Percentiles rank a stretch among this genome's conserved stretches.
These are phyloP conservation scores for Griposia aprilina DNA, from an alignment of 2,888 invertebrate species.

Conservation along the genomic window DNA sequence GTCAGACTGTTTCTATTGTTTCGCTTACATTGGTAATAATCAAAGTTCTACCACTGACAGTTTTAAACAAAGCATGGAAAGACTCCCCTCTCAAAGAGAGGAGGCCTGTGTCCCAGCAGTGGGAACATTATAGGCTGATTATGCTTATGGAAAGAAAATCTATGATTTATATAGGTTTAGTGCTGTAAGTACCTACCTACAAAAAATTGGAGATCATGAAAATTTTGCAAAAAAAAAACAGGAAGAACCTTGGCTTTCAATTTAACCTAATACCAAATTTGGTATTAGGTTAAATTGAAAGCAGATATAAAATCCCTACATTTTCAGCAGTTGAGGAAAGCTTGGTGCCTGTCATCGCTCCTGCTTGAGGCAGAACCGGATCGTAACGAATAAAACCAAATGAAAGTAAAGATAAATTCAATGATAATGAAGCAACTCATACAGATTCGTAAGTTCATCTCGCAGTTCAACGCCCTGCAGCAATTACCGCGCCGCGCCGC, in stretches of 20 bases:
- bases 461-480: slow-evolving; percentile 73
- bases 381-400: slow-evolving; percentile 12
- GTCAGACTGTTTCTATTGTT: too few relatives aligned
- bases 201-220: background rate
- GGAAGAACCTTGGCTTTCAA: background rate
- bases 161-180: background rate
- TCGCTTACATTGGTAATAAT: background rate
- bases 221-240: background rate
- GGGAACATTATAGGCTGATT: too few relatives aligned
- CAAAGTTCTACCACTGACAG: background rate
- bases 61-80: background rate
- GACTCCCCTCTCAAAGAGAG: too few relatives aligned
- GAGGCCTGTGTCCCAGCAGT: too few relatives aligned
- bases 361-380: background rate
- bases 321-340: background rate
- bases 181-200: background rate
- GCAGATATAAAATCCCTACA: background rate
- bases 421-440: slow-evolving; percentile 44
- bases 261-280: too few relatives aligned
- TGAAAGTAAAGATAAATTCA: slow-evolving; percentile 44
- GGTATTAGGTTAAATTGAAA: background rate
- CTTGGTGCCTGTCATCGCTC: background rate
- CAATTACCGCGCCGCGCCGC: slow-evolving; percentile 65
- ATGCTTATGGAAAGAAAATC: too few relatives aligned
- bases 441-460: slow-evolving; percentile 53